Evolutionary conservation across 2,113 vertebrate species (phyloP).

Genomic region (Mus pahari): DNA sequence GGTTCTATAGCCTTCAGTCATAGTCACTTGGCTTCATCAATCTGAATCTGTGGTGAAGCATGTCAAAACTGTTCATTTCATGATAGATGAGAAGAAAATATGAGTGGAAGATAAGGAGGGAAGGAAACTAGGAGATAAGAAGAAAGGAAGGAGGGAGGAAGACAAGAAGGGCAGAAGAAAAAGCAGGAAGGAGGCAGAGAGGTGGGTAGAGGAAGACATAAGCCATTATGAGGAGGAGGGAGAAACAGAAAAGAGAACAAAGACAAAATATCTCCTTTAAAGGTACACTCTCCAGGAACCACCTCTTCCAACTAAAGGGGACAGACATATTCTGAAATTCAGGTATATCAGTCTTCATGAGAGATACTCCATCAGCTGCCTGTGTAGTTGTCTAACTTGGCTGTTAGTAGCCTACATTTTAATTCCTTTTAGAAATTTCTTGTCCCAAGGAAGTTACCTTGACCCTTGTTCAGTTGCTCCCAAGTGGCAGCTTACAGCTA

Average conservation of each 20-base stretch:
- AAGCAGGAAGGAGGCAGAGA: background rate
- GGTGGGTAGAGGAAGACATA: background rate
- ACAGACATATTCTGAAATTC: background rate
- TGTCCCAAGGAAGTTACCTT: background rate
- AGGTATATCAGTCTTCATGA: background rate
- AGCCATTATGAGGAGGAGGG: background rate
- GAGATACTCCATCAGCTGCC: background rate
- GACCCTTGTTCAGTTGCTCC: background rate
- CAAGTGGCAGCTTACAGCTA: background rate
- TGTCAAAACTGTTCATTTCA: no score
- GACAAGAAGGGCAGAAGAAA: background rate
- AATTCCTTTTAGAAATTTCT: conserved; percentile 13
- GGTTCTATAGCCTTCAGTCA: background rate
- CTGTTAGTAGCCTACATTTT: background rate
- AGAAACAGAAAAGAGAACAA: background rate
- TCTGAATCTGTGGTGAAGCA: no score
- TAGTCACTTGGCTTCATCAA: background rate
- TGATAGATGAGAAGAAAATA: background rate
- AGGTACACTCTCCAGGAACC: background rate
- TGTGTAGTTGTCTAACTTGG: background rate
- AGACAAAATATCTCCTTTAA: background rate
- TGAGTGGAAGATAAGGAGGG: no score
- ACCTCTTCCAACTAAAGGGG: background rate
- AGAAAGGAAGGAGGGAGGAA: background rate
- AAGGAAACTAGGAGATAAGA: background rate